These are phyloP conservation scores for Sycophila sp. DNA, from an alignment of 1,140 invertebrate genomes.

Conservation along the genomic window DNA sequence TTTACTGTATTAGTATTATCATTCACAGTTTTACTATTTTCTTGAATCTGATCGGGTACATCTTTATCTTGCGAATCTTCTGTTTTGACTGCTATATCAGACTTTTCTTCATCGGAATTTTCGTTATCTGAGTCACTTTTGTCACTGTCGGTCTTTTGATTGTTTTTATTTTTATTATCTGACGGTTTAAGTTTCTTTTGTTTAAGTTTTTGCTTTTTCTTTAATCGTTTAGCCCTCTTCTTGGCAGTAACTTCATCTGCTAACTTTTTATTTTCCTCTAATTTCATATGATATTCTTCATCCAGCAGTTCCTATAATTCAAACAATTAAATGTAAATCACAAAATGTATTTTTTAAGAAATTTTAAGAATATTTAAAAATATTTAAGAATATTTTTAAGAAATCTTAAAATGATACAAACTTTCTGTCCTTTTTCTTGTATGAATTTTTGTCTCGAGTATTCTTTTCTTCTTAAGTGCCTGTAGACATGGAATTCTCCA, in stretches of 20 bases:
- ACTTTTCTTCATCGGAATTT: constrained; percentile 38
- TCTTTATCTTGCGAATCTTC: not conserved
- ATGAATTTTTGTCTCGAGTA: constrained; percentile 94
- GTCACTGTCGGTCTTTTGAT: constrained; percentile 41
- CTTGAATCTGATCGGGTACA: not conserved
- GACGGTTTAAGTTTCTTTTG: constrained; percentile 68
- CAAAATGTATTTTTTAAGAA: constrained; percentile 13
- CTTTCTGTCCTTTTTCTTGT: constrained; percentile 86
- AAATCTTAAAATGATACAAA: constrained; percentile 16
- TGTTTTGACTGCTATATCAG: not conserved
- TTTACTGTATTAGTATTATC: not conserved
- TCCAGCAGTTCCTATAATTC: constrained; percentile 78
- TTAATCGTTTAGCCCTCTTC: constrained; percentile 84
- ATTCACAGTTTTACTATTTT: not conserved
- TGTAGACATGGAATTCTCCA: constrained; percentile 98
- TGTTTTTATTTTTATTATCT: constrained; percentile 50
- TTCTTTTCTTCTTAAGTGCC: constrained; percentile 93
- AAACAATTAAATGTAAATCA: not conserved
- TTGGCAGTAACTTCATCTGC: constrained; percentile 87
- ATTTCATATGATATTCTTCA: constrained; percentile 81
- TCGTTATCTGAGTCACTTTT: constrained; percentile 42
- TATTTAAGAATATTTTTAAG: too few species aligned
- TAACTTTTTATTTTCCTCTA: constrained; percentile 80
- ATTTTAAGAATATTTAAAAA: too few species aligned
- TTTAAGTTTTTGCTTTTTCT: constrained; percentile 76